phyloP scores from a whole-genome alignment of 2,797 vertebrate genomes.

The Danio tinwini region DNA sequence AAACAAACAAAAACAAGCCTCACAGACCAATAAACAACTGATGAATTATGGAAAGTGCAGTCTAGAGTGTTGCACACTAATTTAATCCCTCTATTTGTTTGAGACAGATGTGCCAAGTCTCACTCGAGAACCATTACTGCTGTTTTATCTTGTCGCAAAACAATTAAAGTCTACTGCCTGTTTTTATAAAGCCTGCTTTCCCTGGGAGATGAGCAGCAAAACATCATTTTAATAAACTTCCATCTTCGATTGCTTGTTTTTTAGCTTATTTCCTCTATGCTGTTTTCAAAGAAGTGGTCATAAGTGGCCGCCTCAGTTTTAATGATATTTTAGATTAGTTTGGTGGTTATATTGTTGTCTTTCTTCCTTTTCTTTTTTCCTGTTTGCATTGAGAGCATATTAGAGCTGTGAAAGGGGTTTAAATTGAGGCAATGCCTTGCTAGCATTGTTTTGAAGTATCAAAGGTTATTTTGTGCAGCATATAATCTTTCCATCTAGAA shows the following conservation, averaged over 20 bases:
- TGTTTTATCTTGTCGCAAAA: constrained; percentile 47
- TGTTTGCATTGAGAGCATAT: constrained; percentile 4
- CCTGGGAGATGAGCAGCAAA: constrained; percentile 23
- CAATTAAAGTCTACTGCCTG: constrained; percentile 30
- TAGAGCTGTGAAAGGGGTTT: background rate
- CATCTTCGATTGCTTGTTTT: constrained; percentile 30
- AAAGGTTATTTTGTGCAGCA: background rate
- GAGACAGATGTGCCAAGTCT: constrained; percentile 15
- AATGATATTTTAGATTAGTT: constrained; percentile 32
- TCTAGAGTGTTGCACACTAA: background rate
- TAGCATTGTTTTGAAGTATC: background rate
- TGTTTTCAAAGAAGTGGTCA: constrained; percentile 12
- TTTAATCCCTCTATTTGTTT: constrained; percentile 26
- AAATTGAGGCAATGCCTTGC: constrained; percentile 8
- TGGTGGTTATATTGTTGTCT: constrained; percentile 6
- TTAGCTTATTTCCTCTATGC: background rate
- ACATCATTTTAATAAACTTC: background rate
- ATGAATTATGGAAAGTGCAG: constrained; percentile 32
- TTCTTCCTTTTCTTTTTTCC: background rate
- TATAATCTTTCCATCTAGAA: background rate
- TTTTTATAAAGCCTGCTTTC: constrained; percentile 11
- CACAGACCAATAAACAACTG: background rate
- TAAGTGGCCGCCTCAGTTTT: constrained; percentile 24
- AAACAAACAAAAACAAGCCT: background rate
- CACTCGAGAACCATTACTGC: constrained; percentile 38